A percentile compares a stretch with the other conserved stretches of the same genome.
Evolutionary conservation across 2,113 vertebrate genomes (phyloP).

Genomic region (Myodes glareolus): DNA sequence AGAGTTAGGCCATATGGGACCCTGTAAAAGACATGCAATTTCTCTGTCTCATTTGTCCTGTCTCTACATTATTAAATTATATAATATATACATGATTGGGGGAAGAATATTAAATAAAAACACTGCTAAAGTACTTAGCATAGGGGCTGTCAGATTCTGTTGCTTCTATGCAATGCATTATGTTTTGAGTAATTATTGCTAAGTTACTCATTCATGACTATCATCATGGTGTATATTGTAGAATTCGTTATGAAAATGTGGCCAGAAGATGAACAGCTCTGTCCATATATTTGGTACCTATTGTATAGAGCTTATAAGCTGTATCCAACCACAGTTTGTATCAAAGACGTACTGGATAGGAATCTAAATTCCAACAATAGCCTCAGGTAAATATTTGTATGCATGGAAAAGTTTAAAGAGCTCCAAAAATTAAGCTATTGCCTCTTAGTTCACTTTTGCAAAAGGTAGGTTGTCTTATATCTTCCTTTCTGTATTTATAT

Average conservation of each 20-base stretch:
- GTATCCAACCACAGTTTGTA: not conserved
- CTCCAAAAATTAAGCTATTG: not conserved
- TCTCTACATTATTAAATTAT: not conserved
- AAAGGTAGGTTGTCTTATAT: not conserved
- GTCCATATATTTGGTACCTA: not conserved
- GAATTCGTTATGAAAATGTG: not conserved
- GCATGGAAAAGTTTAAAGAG: not conserved
- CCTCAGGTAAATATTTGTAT: not conserved
- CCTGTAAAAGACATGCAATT: not conserved
- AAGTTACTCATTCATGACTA: not conserved
- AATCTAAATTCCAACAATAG: not conserved
- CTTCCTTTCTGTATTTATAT: not conserved
- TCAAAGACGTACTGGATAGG: too few relatives aligned
- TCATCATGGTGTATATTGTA: not conserved
- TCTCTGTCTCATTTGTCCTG: not conserved
- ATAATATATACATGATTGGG: not conserved
- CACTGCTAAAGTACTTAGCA: not conserved
- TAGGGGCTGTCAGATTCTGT: not conserved
- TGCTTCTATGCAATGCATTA: not conserved
- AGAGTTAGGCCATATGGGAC: not conserved
- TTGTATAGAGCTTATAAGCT: not conserved
- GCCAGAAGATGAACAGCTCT: not conserved
- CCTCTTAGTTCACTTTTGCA: not conserved
- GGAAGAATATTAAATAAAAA: not conserved
- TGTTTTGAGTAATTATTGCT: not conserved